Base-by-base conservation (phyloP, 2,113 vertebrate genomes). In the Plotosus lineatus region DNA sequence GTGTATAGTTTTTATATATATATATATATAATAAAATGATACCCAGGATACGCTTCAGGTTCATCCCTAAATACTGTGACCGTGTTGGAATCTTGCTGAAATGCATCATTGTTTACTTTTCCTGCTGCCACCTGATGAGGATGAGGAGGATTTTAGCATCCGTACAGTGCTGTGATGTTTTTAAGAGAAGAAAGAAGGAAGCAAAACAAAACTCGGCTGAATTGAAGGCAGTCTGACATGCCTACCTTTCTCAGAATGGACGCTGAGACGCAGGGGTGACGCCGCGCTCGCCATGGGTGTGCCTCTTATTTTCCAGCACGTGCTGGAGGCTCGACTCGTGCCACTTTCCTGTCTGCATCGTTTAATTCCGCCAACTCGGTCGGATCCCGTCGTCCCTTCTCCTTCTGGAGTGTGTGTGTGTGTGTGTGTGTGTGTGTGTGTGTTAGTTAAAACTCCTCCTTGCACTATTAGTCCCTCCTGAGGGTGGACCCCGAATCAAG, bases 181-280 rank as follows among this genome's bases (percentile, higher is more conserved):
- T n/a, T n/a, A n/a, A n/a, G n/a, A n/a, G n/a, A n/a, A n/a, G n/a
- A n/a, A n/a, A 5, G 7, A 46, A 5, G 44, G 44, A 46, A 46
- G 4, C 44, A 46, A 7, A 46, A 12, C 7, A 46, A n/a, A n/a
- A n/a, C n/a, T n/a, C n/a, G n/a, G n/a, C n/a, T n/a, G n/a, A n/a
- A n/a, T n/a, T 51, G 50, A 51, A 51, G 14, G 21, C 50, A 50
- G 48, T 15, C 48, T 51, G 65, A 81, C 31, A 17, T 82, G 28
- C 61, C 5, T 68, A 26, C n/a, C 33, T 42, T 61, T 61, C 36
- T 69, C 36, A 55, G 48, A n/a, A 38, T 0, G n/a, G 21, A 11
- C 2, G 14, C 15, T 44, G n/a, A 8, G 2, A 26, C 23, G 28
- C 3, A 2, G 50, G 1, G 40, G 8, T 31, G 31, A 60, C 7